Percentiles rank a stretch among this genome's conserved stretches.
phyloP scores from a whole-genome alignment of 1,140 invertebrate genomes.

The Leptestheria dahalacensis region DNA sequence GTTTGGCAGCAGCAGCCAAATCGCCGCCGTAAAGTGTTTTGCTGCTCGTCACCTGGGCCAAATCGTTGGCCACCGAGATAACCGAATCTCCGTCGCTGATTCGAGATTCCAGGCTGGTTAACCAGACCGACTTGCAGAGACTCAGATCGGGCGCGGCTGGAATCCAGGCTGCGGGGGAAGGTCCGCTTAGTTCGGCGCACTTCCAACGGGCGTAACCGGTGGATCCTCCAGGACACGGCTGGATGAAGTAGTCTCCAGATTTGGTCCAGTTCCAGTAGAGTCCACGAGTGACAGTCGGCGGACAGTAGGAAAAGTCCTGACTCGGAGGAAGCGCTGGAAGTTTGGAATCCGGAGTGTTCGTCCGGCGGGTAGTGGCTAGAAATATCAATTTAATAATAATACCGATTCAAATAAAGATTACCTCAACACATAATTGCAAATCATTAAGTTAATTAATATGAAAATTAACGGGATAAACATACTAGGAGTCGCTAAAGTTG shows the following conservation, averaged over 20 bases:
- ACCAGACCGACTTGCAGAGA: constrained; percentile 77
- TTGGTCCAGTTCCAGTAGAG: constrained; percentile 77
- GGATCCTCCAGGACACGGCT: constrained; percentile 74
- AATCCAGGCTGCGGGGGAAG: constrained; percentile 43
- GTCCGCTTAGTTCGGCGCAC: constrained; percentile 33
- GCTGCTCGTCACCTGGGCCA: constrained; percentile 67
- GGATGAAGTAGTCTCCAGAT: constrained; percentile 54
- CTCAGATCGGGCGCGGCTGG: constrained; percentile 70
- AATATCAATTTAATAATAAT: too few species aligned
- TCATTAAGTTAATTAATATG: background rate
- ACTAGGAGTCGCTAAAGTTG: constrained; percentile 18
- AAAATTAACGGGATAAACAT: background rate
- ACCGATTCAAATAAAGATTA: too few species aligned
- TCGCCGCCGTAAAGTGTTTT: constrained; percentile 79
- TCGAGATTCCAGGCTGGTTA: constrained; percentile 62
- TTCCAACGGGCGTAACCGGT: constrained; percentile 69
- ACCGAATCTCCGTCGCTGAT: constrained; percentile 58
- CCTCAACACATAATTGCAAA: too few species aligned
- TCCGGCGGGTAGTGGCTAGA: too few species aligned
- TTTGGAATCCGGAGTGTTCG: too few species aligned
- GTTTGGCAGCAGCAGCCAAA: constrained; percentile 73
- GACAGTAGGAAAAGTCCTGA: constrained; percentile 35
- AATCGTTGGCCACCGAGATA: constrained; percentile 58
- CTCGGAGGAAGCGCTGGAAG: constrained; percentile 26
- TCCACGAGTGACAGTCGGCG: constrained; percentile 50